phyloP scores from a whole-genome alignment of 2,113 vertebrate species.

The Carassius gibelio region DNA sequence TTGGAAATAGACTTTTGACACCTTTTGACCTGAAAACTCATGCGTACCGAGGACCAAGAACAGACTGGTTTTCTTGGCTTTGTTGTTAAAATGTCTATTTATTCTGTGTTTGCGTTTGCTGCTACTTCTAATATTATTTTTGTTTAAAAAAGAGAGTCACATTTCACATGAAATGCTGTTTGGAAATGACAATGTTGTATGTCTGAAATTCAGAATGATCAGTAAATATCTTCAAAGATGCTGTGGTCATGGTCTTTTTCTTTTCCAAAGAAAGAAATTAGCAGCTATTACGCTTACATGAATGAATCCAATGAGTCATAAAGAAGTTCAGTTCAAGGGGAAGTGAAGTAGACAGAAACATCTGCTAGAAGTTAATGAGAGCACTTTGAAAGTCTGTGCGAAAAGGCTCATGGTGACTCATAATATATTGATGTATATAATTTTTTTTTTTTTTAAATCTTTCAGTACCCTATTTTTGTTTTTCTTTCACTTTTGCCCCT shows the following conservation, averaged over 20 bases:
- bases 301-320: background rate
- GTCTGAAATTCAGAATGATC: slow-evolving; percentile 61
- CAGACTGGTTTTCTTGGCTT: background rate
- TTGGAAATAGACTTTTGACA: slow-evolving; percentile 3
- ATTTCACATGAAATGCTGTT: slow-evolving; percentile 61
- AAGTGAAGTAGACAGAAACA: slow-evolving; percentile 43
- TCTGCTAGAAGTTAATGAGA: slow-evolving; percentile 42
- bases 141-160: slow-evolving; percentile 62
- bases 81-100: slow-evolving; percentile 70
- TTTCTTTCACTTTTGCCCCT: slow-evolving; percentile 67
- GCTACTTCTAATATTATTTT: slow-evolving; percentile 71
- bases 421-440: background rate
- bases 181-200: slow-evolving; percentile 63
- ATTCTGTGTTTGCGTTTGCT: slow-evolving; percentile 69
- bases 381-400: slow-evolving; percentile 60
- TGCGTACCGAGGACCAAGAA: background rate
- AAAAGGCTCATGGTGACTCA: slow-evolving; percentile 22
- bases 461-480: slow-evolving; percentile 40
- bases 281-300: background rate
- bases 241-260: background rate
- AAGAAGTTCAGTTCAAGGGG: slow-evolving; percentile 17
- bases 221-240: slow-evolving; percentile 39
- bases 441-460: background rate
- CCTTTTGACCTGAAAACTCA: slow-evolving; percentile 11
- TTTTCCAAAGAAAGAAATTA: background rate